Base-by-base conservation (phyloP, 2,113 vertebrate genomes). In the Corythornis cristatus region DNA sequence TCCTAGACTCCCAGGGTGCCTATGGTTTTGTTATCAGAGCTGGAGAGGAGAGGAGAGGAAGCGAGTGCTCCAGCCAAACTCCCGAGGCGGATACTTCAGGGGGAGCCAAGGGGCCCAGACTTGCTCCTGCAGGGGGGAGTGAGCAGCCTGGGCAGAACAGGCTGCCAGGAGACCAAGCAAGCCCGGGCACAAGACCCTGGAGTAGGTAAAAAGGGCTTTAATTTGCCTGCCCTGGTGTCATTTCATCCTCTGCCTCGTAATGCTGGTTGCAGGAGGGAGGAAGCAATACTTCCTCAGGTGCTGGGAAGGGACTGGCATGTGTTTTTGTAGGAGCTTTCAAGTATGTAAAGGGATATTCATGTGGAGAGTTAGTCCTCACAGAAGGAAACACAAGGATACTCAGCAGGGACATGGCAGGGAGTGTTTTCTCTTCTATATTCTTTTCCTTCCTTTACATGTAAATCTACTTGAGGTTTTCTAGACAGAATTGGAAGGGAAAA, bases 251-350 rank as follows among this genome's bases (percentile, higher is more conserved):
- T 45, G 5, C 51, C 18, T 60, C 61, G 29, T n/a, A 25, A 67
- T 42, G 31, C 15, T 73, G 9, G 23, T 33, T 53, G 28, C 51
- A 74, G 80, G 21, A 16, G 0, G 0, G 26, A 45, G 72, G 66
- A 79, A 66, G 42, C 4, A n/a, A 60, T 45, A 31, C 29, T 75
- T 84, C 70, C 82, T 50, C 7, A 1, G 43, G 81, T 45, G 74
- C 56, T 31, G 12, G 81, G 78, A 71, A 42, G 33, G 21, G 33
- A 22, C 21, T 53, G 50, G 40, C 0, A 0, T 17, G 5, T 29
- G 40, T 57, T 51, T 68, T 60, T 64, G 25, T 21, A 62, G 1
- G 9, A 86, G 40, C 26, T 78, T 74, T 54, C 31, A 71, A 21
- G 61, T 33, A 17, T 6, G 5, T 29, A 40, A 81, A 77, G 37